Evolutionary conservation across 2,888 invertebrate genomes (phyloP), one percentile per base, ranked within the genome.

Genomic region (Epirrhoe tristata): DNA sequence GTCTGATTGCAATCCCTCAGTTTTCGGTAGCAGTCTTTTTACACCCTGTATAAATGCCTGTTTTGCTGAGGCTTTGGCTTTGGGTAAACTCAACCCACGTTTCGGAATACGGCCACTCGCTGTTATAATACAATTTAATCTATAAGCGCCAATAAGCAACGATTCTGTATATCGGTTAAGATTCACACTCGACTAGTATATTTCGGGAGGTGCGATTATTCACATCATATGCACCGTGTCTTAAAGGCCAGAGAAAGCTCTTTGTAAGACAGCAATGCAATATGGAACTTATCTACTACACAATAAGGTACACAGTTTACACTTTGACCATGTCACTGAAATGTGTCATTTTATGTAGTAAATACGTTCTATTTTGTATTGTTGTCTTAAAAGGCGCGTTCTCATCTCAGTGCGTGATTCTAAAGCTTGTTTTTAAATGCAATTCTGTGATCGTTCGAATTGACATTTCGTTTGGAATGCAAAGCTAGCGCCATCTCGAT

Each of bases 111-210:
- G 52, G 34, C 56, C 60, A 7, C 14, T 32, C 16, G 6, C 31
- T 0, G 52, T 56, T 55, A 60, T 63, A 56, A 59, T 70, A 71
- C 70, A 64, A 68, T 66, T 48, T 54, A 59, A 59, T 70, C 66
- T 64, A 64, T 63, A 65, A 69, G 68, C 67, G 69, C 64, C 52
- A 66, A 65, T 51, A 58, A 68, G 66, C 58, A 56, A 66, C 72
- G 80, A 81, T 78, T 79, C 78, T 77, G 80, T 76, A 77, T 75
- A 77, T 83, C 81, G 81, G 82, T 69, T 80, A 79, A 91, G 90
- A 90, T 91, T 90, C 91, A 88, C 83, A 83, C 84, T 86, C 87
- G 91, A 91, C 91, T 91, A 91, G 91, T 84, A 84, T 81, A 76
- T 80, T 80, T 78, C 70, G 74, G 79, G 78, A 78, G 84, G 81